Evolutionary conservation across 2,888 invertebrate genomes (phyloP), one percentile per base, ranked within the genome.

Genomic region (Drosophila cyrtoloma): DNA sequence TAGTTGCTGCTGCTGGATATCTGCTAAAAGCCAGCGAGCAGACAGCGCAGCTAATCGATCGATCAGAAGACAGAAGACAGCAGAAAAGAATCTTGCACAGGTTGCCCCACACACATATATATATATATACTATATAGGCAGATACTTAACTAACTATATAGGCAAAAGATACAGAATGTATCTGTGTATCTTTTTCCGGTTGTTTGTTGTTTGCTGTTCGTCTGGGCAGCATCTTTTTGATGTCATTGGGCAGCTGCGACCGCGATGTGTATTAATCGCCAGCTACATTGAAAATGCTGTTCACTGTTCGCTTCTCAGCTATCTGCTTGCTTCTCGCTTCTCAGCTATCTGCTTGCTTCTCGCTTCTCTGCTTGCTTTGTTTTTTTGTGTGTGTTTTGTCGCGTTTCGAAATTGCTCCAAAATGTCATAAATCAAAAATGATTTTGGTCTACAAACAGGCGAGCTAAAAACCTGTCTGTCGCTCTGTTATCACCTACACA

Each of bases 181-280:
- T 77, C 78, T 71, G 42, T 63, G 71, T 69, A 68, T 69, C 55
- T 70, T 75, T 83, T 85, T 85, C 82, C 85, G 83, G 80, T 84
- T 85, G 79, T 74, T 72, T 67, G 74, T 77, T 76, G 69, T 75
- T 74, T 56, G 82, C 68, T 78, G 26, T 22, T 58, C 30, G 71
- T 71, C 80, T 77, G 79, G 81, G 83, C 69, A 50, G 72, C 68
- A 26, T 47, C 47, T 62, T 74, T 75, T 91, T 90, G 90, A 90
- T 86, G 81, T 82, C 91, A 79, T 75, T 78, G 89, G 89, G 91
- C 90, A 90, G 90, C 90, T 90, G 90, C 81, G 76, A 50, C 74
- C 56, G 62, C 88, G 91, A 91, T 87, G 84, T 86, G 77, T 90
- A 90, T 91, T 90, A 90, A 90, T 90, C 91, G 91, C 79, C 78